phyloP scores from a whole-genome alignment of 2,888 invertebrate genomes.

The Microplitis manilae region DNA sequence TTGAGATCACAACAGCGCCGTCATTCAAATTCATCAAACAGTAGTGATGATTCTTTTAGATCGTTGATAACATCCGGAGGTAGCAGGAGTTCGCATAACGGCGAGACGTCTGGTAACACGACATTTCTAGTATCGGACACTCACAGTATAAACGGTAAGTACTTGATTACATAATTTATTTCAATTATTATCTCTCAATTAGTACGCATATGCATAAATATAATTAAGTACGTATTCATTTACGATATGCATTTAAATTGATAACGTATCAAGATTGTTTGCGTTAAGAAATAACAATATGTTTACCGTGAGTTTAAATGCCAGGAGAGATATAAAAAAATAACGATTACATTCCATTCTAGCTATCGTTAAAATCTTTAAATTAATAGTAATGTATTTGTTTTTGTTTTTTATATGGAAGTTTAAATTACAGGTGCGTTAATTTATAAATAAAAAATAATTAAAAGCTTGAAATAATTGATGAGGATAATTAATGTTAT shows the following conservation, averaged over 20 bases:
- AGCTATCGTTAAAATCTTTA: no score
- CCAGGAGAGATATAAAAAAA: no score
- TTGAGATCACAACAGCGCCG: constrained; percentile 53
- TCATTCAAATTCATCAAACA: constrained; percentile 54
- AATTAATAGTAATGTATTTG: no score
- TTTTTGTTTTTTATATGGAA: no score
- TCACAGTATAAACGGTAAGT: constrained; percentile 68
- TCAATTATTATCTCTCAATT: background rate
- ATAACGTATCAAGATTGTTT: no score
- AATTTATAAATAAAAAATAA: constrained; percentile 2
- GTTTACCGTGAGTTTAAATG: no score
- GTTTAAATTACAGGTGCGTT: no score
- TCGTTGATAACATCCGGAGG: constrained; percentile 49
- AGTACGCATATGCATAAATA: background rate
- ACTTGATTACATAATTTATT: background rate
- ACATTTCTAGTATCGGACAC: constrained; percentile 64
- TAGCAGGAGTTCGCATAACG: constrained; percentile 49
- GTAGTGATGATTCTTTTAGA: constrained; percentile 45
- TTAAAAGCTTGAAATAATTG: constrained; percentile 6
- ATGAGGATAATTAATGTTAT: constrained; percentile 7
- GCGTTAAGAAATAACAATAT: no score
- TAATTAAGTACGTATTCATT: background rate
- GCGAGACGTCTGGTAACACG: constrained; percentile 56
- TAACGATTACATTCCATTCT: no score
- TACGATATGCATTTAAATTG: no score